Conservation (phyloP, 2,113 vertebrate species). For the Chroicocephalus ridibundus region DNA sequence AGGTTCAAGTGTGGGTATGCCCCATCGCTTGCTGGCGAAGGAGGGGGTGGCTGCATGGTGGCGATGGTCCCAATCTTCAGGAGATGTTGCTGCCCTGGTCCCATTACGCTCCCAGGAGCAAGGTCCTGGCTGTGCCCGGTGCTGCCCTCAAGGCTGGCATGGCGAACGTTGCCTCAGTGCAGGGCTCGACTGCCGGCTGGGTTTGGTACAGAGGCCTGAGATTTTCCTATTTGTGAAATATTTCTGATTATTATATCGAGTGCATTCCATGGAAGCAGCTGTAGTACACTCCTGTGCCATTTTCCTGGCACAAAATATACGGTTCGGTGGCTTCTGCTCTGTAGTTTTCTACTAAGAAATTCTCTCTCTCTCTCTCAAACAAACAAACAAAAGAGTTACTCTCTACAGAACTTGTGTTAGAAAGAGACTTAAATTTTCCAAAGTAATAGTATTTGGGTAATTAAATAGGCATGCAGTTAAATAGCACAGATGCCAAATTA, state of each 20-base stretch:
- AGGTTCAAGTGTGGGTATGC: background rate
- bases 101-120: accelerated
- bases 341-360: background rate
- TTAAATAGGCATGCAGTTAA: background rate
- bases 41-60: background rate
- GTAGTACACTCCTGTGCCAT: background rate
- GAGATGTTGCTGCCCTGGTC: background rate
- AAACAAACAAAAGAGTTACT: background rate
- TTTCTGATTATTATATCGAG: background rate
- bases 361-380: background rate
- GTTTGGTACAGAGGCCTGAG: background rate
- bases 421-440: background rate
- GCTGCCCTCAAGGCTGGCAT: accelerated
- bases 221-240: background rate
- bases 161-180: accelerated
- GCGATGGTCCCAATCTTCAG: background rate
- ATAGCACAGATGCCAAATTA: background rate
- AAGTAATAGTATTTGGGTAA: background rate
- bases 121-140: background rate
- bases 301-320: background rate
- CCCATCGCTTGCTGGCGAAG: background rate
- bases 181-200: background rate
- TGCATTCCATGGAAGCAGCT: slow-evolving; percentile 17
- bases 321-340: background rate
- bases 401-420: background rate